Evolutionary conservation across 1,140 invertebrate genomes (phyloP).

Genomic region (Zaprionus inermis): DNA sequence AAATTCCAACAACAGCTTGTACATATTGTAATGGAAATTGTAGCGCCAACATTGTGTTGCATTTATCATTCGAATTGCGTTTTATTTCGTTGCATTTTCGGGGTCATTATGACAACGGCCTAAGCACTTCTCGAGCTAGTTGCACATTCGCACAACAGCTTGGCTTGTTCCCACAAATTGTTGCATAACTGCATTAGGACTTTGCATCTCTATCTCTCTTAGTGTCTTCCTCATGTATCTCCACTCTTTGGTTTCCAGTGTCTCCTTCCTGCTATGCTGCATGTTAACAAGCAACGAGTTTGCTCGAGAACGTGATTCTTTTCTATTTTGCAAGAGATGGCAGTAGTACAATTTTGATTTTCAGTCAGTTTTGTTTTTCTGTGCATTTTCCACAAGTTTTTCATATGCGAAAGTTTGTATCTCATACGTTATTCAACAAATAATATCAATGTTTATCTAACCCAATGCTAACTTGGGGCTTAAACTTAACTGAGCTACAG

Average conservation of each 20-base stretch:
- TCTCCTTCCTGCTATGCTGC: background rate
- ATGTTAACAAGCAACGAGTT: background rate
- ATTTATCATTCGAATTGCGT: slow-evolving; percentile 31
- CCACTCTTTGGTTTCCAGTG: background rate
- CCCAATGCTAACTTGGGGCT: too few relatives aligned
- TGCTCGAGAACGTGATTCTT: background rate
- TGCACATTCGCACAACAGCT: background rate
- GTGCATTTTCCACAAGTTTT: too few relatives aligned
- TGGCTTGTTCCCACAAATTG: background rate
- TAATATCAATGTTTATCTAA: too few relatives aligned
- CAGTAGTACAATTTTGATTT: background rate
- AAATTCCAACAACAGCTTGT: background rate
- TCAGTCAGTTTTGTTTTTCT: background rate
- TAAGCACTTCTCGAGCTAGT: slow-evolving; percentile 7
- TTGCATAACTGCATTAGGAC: slow-evolving; percentile 1
- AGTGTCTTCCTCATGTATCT: too few relatives aligned
- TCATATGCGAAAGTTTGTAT: too few relatives aligned
- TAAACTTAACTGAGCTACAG: too few relatives aligned
- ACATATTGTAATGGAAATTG: slow-evolving; percentile 74
- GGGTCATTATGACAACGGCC: slow-evolving; percentile 29
- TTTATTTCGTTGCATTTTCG: slow-evolving; percentile 30
- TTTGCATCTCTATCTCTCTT: background rate
- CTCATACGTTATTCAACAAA: too few relatives aligned
- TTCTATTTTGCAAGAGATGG: background rate
- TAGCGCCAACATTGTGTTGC: slow-evolving; percentile 53